These are phyloP conservation scores for Eurystomus glaucurus DNA, from an alignment of 2,797 vertebrate genomes.

Conservation along the genomic window DNA sequence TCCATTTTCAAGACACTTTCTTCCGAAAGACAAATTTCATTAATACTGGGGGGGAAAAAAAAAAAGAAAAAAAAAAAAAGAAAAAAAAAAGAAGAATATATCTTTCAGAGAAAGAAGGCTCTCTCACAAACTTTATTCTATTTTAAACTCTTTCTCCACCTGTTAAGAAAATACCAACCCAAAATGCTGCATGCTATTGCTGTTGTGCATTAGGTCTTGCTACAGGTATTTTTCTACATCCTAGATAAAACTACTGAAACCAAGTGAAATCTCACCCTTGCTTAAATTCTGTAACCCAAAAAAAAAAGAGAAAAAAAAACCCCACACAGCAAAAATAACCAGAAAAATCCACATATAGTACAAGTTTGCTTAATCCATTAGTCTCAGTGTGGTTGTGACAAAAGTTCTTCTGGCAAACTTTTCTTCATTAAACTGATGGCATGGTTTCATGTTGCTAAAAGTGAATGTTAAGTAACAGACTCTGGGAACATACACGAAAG, in stretches of 20 bases:
- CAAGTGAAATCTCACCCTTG: not conserved
- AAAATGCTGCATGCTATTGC: not conserved
- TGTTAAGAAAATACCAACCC: not conserved
- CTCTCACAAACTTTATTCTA: not conserved
- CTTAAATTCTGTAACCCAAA: not conserved
- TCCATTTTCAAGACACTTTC: not conserved
- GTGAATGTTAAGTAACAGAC: not conserved
- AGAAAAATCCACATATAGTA: not conserved
- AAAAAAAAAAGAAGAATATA: not conserved
- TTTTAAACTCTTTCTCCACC: not conserved
- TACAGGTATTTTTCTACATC: not conserved
- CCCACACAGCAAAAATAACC: not conserved
- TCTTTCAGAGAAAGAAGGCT: not conserved
- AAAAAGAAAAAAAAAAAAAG: not conserved
- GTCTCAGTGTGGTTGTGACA: not conserved
- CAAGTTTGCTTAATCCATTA: not conserved
- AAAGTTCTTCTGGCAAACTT: not conserved
- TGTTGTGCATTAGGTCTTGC: not conserved
- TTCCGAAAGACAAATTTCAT: not conserved
- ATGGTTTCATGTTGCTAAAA: not conserved
- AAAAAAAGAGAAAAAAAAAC: not conserved
- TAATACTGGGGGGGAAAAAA: not conserved
- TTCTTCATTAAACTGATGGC: not conserved
- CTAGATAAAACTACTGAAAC: not conserved
- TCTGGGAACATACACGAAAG: not conserved